Base-by-base conservation (phyloP, 2,888 invertebrate genomes). In the Athalia cordata region DNA sequence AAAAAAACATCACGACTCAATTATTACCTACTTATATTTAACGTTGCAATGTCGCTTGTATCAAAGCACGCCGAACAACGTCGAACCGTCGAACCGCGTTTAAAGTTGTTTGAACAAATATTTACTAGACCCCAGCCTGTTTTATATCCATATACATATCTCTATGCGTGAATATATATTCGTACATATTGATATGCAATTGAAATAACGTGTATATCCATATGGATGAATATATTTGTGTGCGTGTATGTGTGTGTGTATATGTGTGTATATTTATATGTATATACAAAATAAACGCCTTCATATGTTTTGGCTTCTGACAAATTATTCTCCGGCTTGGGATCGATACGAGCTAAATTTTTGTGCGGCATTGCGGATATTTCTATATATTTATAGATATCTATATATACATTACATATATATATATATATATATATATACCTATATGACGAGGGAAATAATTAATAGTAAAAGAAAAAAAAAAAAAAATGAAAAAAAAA, bases 291-390 rank as follows among this genome's bases (percentile, higher is more conserved):
- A 72, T 72, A 72, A 83, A 87, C 89, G 89, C 89, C 89, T 89
- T 89, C 89, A 89, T 89, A 88, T 88, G 89, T 89, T 89, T 89
- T 89, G 89, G 89, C 88, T 88, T 87, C 81, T 85, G 83, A 85
- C 84, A 85, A 62, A 75, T 81, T 84, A 85, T 84, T 79, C 13
- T 49, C 57, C 66, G 84, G 79, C 77, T 80, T 79, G 81, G 81
- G 82, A 83, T 83, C 77, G 81, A 52, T 70, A 80, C 80, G 78
- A 78, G 78, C 79, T 78, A 78, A 74, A 80, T 80, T 77, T 74
- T 80, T 74, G 70, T 29, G 55, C 68, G 68, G 55, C 68, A 68
- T 68, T 55, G 80, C 77, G 79, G 77, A 78, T 78, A 80, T 77
- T 79, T 79, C 77, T 64, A 68, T 52, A 50, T 50, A 50, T 67